These are phyloP conservation scores for Eumeta japonica DNA, from an alignment of 1,140 invertebrate species.

Conservation along the genomic window DNA sequence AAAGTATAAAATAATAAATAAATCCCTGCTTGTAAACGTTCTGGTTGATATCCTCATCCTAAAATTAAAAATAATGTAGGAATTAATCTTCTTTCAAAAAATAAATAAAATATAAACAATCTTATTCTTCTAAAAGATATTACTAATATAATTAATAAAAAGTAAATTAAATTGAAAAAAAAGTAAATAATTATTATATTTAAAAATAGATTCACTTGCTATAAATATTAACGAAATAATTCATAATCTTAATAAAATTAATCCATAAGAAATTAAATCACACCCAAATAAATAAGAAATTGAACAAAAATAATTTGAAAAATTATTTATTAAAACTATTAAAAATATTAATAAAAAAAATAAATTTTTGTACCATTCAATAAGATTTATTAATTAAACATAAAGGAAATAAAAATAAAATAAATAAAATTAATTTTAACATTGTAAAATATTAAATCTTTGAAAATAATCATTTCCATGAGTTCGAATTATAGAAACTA, in stretches of 20 bases:
- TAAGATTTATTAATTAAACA: constrained; percentile 36
- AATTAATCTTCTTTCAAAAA: constrained; percentile 62
- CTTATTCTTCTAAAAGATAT: constrained; percentile 50
- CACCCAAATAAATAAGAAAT: constrained; percentile 31
- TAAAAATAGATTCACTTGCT: constrained; percentile 38
- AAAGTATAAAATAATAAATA: constrained; percentile 67
- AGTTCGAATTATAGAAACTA: constrained; percentile 59
- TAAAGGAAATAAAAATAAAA: constrained; percentile 42
- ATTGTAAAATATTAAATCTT: constrained; percentile 55
- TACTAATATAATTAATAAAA: constrained; percentile 53
- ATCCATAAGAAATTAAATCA: constrained; percentile 43
- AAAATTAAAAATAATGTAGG: constrained; percentile 62
- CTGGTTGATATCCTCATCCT: constrained; percentile 60
- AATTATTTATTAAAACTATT: not conserved
- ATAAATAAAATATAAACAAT: constrained; percentile 63
- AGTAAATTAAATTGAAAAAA: constrained; percentile 49
- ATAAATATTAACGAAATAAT: constrained; percentile 50
- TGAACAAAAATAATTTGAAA: constrained; percentile 7
- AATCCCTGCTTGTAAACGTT: constrained; percentile 59
- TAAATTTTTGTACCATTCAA: constrained; percentile 41
- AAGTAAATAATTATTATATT: constrained; percentile 32
- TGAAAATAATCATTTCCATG: constrained; percentile 61
- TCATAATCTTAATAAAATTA: constrained; percentile 47
- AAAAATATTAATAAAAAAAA: constrained; percentile 6
- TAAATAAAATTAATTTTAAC: constrained; percentile 51